Evolutionary conservation across 1,140 invertebrate species (phyloP), one percentile per base, ranked within the genome.

Genomic region (Ridgeia piscesae): DNA sequence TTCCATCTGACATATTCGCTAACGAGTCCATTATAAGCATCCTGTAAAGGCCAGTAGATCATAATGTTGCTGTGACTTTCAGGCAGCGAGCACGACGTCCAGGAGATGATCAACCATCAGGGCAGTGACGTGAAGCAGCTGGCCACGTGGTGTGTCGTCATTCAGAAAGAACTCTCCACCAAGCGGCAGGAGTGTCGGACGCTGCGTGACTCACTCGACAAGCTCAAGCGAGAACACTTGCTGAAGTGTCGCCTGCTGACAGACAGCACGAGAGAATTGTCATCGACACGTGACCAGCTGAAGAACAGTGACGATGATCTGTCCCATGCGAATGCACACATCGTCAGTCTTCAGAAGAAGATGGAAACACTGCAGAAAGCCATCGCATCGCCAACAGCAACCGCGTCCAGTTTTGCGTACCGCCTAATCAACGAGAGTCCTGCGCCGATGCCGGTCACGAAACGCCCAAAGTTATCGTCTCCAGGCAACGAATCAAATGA

Each of bases 371-470:
- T 90, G 89, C 34, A 92, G 88, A 89, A 77, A 42, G 92, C 92
- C 88, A 34, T 92, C 27, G 88, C 35, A 42, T 92, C 92, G 34
- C 92, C 92, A 11, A 77, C 58, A 11, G 58, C 34, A 31, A 92
- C 92, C 8, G 35, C 88, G 2, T 35, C 34, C 6, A 92, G 92
- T 92, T 89, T 92, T 33, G 92, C 88, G 1, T 88, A 92, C 88
- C 77, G 92, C 11, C 92, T 92, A 8, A 42, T 92, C 33, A 35
- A 92, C 88, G 92, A 92, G 88, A 92, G 92, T 89, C 92, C 92
- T 27, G 91, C 91, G 31, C 91, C 91, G 4, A 31, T 77, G 42
- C 89, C 89, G 17, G 34, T 35, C 17, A 90, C 33, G 35, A 90
- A 90, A 35, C 33, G 35, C 6, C 89, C 35, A 35, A 90, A 90